Evolutionary conservation across 35 echinoderm and acorn worm species (phyloP), one percentile per base, ranked within the genome.

Genomic region (Lytechinus variegatus): DNA sequence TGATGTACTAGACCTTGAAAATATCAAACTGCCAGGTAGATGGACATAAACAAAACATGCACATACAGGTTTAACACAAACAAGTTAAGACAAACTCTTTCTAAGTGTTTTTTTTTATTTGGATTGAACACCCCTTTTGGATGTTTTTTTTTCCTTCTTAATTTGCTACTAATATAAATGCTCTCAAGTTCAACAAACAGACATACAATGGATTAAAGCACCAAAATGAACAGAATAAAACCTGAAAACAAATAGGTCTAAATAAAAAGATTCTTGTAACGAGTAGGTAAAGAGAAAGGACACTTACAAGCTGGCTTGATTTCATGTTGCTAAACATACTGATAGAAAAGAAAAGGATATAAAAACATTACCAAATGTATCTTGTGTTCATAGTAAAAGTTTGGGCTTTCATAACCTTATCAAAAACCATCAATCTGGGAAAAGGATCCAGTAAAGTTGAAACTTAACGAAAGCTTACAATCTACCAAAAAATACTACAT

Each of bases 211-310:
- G 88, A 90, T 90, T 90, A 90, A 90, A 33, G 88, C 88, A 90
- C 88, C 88, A 90, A 90, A 90, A 90, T 90, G 88, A 90, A 90
- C 88, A 90, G 88, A 90, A 90, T 90, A 90, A 90, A 90, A 90
- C 88, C 88, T 90, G 27, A 90, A 90, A 90, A 90, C 88, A 90
- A 90, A 90, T 90, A 90, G 88, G 88, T 90, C 88, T 90, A 90
- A 90, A 90, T 90, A 90, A 90, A 88, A 87, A 52, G 52, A 33
- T 90, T 54, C 52, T 90, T 44, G 52, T 90, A 90, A 90, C 88
- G 13, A 90, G 88, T 90, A 90, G 88, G 88, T 90, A 90, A 90
- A 90, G 88, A 90, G 52, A 54, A 90, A 90, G 52, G 88, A 90
- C 88, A 90, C 88, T 90, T 90, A 90, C 88, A 90, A 90, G 88